phyloP scores from a whole-genome alignment of 2,113 vertebrate species.

The Prunella fulvescens region DNA sequence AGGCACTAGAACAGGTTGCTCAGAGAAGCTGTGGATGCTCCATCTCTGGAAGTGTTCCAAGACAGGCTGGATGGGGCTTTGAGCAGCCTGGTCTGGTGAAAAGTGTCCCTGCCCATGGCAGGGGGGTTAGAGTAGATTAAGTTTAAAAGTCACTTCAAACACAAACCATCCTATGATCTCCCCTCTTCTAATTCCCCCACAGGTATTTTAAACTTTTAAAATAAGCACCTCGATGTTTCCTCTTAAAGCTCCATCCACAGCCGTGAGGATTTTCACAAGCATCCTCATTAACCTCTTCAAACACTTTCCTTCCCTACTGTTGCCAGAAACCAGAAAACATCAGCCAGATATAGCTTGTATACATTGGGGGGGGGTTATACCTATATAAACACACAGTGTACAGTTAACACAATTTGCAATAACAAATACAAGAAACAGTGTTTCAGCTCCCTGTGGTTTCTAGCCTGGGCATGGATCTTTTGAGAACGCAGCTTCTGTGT shows the following conservation, averaged over 20 bases:
- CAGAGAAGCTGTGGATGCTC: neutral
- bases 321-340: neutral
- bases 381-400: neutral
- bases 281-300: neutral
- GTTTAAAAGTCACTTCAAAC: neutral
- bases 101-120: neutral
- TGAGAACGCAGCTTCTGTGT: neutral
- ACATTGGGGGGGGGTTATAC: too few relatives aligned
- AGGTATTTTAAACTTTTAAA: neutral
- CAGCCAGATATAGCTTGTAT: neutral
- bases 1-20: neutral
- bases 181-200: neutral
- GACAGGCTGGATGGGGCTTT: fast-evolving
- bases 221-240: neutral
- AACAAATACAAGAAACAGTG: neutral
- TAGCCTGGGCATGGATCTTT: neutral
- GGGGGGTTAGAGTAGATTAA: neutral
- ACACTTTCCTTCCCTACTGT: neutral
- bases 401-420: neutral
- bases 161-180: neutral
- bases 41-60: neutral
- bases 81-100: neutral
- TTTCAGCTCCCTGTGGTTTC: neutral
- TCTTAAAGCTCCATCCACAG: neutral
- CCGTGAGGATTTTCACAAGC: neutral